Percentiles rank a stretch among this genome's conserved stretches.
phyloP scores from a whole-genome alignment of 2,113 vertebrate species.

The Artemisiospiza belli region DNA sequence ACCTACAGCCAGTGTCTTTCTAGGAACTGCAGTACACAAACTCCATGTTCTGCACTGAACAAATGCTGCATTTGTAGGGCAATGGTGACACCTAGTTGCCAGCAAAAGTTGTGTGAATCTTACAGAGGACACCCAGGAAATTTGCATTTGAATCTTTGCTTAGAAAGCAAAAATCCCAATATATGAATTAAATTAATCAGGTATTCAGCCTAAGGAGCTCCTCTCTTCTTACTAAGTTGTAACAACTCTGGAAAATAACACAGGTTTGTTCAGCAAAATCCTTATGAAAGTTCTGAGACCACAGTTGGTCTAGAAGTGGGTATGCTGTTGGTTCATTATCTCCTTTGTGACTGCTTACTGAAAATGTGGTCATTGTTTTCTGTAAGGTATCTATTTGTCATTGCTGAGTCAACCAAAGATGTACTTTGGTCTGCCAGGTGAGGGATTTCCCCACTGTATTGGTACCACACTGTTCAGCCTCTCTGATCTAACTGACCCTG shows the following conservation, averaged over 20 bases:
- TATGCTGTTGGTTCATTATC: neutral
- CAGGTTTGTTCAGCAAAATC: neutral
- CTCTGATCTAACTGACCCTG: neutral
- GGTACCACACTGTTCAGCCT: neutral
- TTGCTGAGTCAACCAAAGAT: neutral
- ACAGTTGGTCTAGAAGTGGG: neutral
- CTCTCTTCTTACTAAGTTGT: neutral
- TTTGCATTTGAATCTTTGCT: neutral
- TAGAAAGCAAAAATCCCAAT: neutral
- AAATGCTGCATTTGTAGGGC: neutral
- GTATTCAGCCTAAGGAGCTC: neutral
- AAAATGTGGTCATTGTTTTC: neutral
- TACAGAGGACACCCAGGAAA: neutral
- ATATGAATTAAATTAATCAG: neutral
- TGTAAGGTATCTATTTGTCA: neutral
- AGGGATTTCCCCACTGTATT: neutral
- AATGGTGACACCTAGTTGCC: slow-evolving; percentile 64
- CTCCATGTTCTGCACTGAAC: neutral
- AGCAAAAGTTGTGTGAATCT: neutral
- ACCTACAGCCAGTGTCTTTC: neutral
- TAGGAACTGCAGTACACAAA: neutral
- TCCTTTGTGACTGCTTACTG: neutral
- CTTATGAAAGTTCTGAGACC: neutral
- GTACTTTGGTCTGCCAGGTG: neutral
- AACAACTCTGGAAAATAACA: neutral